Conservation (phyloP, 2,888 invertebrate genomes). For the Amiota communis region DNA sequence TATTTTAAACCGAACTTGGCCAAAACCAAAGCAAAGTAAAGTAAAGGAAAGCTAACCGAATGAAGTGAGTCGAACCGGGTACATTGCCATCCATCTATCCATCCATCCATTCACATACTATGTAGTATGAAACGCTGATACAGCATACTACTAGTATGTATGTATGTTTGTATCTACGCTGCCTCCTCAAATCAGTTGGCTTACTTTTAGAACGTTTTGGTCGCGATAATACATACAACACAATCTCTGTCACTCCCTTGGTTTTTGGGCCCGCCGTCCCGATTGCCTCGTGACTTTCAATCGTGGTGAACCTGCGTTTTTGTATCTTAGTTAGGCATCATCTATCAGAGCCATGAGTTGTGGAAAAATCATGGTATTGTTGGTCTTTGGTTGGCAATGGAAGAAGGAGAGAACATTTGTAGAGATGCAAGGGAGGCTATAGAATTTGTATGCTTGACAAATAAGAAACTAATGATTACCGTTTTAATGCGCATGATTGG, state of each 20-base stretch:
- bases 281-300: too few species aligned
- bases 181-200: not conserved
- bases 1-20: conserved; percentile 33
- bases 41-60: not conserved
- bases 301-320: too few species aligned
- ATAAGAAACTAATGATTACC: conserved; percentile 40
- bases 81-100: not conserved
- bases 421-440: not conserved
- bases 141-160: not conserved
- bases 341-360: not conserved
- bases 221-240: not conserved
- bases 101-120: too few species aligned
- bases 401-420: not conserved
- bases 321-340: too few species aligned
- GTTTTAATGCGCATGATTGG: conserved; percentile 32
- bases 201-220: not conserved
- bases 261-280: not conserved
- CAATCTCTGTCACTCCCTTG: not conserved
- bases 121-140: conserved; percentile 4
- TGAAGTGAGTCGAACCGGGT: too few species aligned
- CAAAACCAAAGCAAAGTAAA: conserved; percentile 8
- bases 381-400: too few species aligned
- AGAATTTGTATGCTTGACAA: conserved; percentile 24
- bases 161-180: not conserved
- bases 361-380: not conserved